These are phyloP conservation scores for Trachelipus rathkii DNA, from an alignment of 1,140 invertebrate species.

Conservation along the genomic window DNA sequence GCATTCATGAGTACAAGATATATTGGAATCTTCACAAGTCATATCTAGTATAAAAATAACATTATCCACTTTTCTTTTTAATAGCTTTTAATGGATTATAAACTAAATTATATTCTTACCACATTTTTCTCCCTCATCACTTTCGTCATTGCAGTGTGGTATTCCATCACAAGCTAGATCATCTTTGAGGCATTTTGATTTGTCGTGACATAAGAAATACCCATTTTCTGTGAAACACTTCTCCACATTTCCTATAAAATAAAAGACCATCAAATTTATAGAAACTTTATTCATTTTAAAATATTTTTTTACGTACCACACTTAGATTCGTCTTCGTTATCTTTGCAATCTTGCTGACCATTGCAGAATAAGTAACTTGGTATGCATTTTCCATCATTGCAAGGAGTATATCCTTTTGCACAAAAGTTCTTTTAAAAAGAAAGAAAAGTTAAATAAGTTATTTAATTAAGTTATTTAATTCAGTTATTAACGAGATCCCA, in stretches of 20 bases:
- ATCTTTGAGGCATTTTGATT: neutral
- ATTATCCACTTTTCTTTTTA: too few relatives aligned
- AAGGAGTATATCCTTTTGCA: neutral
- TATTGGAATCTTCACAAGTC: too few relatives aligned
- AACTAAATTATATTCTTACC: too few relatives aligned
- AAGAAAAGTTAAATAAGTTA: too few relatives aligned
- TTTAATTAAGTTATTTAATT: too few relatives aligned
- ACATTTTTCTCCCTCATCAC: neutral
- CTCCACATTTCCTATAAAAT: neutral
- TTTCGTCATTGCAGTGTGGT: neutral
- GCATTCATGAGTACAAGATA: neutral
- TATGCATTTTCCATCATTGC: neutral
- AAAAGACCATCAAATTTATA: neutral
- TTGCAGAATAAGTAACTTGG: neutral
- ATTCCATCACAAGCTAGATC: neutral
- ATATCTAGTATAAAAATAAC: too few relatives aligned
- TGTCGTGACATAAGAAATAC: neutral
- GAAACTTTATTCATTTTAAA: neutral
- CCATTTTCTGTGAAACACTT: neutral
- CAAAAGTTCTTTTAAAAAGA: neutral
- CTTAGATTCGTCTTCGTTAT: neutral
- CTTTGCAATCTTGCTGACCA: neutral
- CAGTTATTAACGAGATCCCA: too few relatives aligned
- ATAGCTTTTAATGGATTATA: too few relatives aligned
- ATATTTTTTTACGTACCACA: neutral